These are phyloP conservation scores for Paradisaea rubra DNA, from an alignment of 2,113 vertebrate species.

Conservation along the genomic window DNA sequence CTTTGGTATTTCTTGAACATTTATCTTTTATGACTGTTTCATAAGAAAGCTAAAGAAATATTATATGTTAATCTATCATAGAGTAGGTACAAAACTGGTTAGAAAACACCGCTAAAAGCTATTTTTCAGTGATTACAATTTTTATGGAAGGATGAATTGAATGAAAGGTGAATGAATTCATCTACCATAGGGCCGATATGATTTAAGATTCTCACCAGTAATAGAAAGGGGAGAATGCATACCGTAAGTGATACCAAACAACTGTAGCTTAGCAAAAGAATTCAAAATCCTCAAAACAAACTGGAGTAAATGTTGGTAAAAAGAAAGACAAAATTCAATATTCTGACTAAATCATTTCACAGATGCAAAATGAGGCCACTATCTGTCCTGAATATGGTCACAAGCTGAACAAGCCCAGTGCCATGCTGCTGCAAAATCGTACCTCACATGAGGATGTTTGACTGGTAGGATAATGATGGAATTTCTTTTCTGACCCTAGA, in stretches of 20 bases:
- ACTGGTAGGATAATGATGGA: neutral
- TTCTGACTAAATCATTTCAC: neutral
- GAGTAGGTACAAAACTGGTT: neutral
- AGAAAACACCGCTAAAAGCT: neutral
- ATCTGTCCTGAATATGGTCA: neutral
- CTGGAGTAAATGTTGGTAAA: neutral
- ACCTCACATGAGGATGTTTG: neutral
- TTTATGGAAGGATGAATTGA: neutral
- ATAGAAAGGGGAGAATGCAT: neutral
- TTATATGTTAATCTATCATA: neutral
- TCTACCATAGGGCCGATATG: neutral
- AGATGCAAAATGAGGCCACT: neutral
- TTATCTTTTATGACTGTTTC: neutral
- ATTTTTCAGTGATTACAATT: neutral
- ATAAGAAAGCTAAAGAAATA: neutral
- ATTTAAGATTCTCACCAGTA: neutral
- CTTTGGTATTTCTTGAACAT: neutral
- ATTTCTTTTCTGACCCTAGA: neutral
- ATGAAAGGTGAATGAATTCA: neutral
- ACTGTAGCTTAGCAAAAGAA: neutral
- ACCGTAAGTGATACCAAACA: neutral
- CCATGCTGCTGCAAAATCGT: neutral
- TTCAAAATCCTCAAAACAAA: neutral
- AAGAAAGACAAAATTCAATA: neutral
- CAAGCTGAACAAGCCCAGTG: neutral